A percentile compares a stretch with the other conserved stretches of the same genome.
Conservation (phyloP, 2,797 vertebrate species). For the Prionace glauca region DNA sequence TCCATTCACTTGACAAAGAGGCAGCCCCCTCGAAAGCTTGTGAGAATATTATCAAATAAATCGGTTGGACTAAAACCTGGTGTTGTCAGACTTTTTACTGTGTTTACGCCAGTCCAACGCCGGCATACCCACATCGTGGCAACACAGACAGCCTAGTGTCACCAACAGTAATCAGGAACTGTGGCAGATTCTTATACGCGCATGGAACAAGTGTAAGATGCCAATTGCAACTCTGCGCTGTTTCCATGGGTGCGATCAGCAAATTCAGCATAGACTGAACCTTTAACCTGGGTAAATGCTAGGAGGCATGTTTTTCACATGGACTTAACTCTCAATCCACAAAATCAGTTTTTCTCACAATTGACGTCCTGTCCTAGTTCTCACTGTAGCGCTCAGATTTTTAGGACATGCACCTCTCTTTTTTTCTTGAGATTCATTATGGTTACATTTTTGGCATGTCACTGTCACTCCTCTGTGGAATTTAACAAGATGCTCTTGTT, state of each 20-base stretch:
- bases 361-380: neutral
- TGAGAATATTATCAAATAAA: no score
- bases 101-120: no score
- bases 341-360: no score
- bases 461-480: neutral
- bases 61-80: no score
- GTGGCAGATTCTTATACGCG: neutral
- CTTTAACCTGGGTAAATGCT: neutral
- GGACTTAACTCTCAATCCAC: neutral
- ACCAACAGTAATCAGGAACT: neutral
- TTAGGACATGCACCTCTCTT: neutral
- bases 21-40: no score
- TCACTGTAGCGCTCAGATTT: neutral
- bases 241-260: neutral
- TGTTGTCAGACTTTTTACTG: no score
- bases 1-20: no score
- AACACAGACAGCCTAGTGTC: neutral
- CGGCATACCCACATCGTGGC: no score
- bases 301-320: neutral
- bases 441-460: neutral
- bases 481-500: neutral
- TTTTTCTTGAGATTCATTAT: neutral
- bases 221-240: neutral
- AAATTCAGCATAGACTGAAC: neutral
- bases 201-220: neutral